A percentile compares a stretch with the other conserved stretches of the same genome.
phyloP scores from a whole-genome alignment of 2,888 invertebrate genomes.

The Ophioninae sp. region DNA sequence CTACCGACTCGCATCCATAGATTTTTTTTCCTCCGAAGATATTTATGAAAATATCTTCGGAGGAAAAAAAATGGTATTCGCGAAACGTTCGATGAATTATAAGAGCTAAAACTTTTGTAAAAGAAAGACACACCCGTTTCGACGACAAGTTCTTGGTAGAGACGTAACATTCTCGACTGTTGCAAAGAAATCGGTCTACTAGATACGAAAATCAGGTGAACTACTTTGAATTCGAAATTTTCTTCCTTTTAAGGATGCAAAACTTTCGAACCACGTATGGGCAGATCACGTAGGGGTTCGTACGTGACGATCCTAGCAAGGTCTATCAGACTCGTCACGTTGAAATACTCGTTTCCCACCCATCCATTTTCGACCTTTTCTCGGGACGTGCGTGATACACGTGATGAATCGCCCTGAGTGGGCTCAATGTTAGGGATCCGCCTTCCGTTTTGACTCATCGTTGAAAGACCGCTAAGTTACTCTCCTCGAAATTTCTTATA shows the following conservation, averaged over 20 bases:
- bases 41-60: not conserved
- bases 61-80: too few relatives aligned
- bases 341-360: slow-evolving; percentile 29
- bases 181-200: not conserved
- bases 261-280: slow-evolving; percentile 9
- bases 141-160: not conserved
- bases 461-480: slow-evolving; percentile 35
- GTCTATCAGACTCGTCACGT: slow-evolving; percentile 27
- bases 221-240: slow-evolving; percentile 2
- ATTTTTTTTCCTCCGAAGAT: not conserved
- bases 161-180: not conserved
- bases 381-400: slow-evolving; percentile 42
- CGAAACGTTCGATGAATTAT: too few relatives aligned
- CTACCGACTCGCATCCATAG: too few relatives aligned
- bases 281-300: slow-evolving; percentile 32
- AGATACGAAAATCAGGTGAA: not conserved
- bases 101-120: not conserved
- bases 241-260: slow-evolving; percentile 13
- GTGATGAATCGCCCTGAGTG: slow-evolving; percentile 33
- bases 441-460: slow-evolving; percentile 31
- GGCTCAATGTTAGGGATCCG: slow-evolving; percentile 20
- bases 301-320: slow-evolving; percentile 24
- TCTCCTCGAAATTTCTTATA: slow-evolving; percentile 3
- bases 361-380: slow-evolving; percentile 49
- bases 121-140: not conserved